Base-by-base conservation (phyloP, 92 coral and sea anemone species). In the Epizoanthus stellaris region DNA sequence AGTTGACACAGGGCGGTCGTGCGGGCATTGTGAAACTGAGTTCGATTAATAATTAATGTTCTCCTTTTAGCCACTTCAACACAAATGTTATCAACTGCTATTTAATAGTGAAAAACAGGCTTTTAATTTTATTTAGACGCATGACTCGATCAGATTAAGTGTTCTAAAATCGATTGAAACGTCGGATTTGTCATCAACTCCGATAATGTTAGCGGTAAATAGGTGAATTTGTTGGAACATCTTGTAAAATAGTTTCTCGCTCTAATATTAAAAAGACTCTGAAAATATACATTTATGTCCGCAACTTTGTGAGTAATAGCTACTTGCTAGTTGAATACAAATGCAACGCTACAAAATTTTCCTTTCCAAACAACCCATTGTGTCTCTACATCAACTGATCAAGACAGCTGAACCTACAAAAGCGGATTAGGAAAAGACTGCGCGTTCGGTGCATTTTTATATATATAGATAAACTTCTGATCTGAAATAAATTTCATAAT, bases 1-100 rank as follows among this genome's bases (percentile, higher is more conserved):
- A 60, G 82, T 61, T 62, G 42, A 62, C 59, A 40, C 39, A 10
- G 17, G 52, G 6, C 43, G 13, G 19, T 4, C 30, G 60, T 36
- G n/a, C 58, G n/a, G 52, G 20, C 23, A 36, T 59, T 58, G 59
- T 25, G 4, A 23, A 62, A n/a, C 70, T 12, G 17, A 20, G 58
- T 4, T 21, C 49, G 36, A 63, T 79, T 56, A 63, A 79, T 79
- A 4, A 62, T 63, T 79, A 19, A 79, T 25, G 14, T 15, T 25
- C 53, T 45, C 45, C 16, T 75, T 56, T 75, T 30, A 40, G 34
- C 72, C 83, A 79, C 72, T 79, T 63, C 39, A 62, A 63, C 83
- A 20, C 70, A 63, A 79, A 79, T 40, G 19, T 49, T 79, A 62
- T 62, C 60, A 61, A 43, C 58, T 43, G 82, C 64, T 43, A 60